A percentile compares a stretch with the other conserved stretches of the same genome.
These are phyloP conservation scores for Alaudala cheleensis DNA, from an alignment of 2,113 vertebrate genomes.

Conservation along the genomic window DNA sequence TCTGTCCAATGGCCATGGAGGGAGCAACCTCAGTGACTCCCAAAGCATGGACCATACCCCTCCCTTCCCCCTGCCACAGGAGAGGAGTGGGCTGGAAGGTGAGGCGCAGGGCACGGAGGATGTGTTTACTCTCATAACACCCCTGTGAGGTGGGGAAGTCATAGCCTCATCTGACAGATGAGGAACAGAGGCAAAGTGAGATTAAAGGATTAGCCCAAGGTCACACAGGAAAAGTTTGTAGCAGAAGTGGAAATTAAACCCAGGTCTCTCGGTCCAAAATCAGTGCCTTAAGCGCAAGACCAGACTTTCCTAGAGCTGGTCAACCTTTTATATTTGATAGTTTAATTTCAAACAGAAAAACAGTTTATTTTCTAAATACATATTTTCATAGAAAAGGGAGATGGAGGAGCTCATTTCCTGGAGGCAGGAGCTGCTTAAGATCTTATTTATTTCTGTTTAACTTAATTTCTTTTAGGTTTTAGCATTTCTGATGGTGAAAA, in stretches of 20 bases:
- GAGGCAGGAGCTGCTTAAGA: constrained; percentile 43
- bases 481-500: constrained; percentile 6
- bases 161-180: constrained; percentile 61
- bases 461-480: constrained; percentile 32
- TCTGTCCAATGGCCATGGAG: accelerated
- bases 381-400: constrained; percentile 56
- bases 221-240: constrained; percentile 62
- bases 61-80: background rate
- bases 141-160: constrained; percentile 55
- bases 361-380: constrained; percentile 60
- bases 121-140: constrained; percentile 68
- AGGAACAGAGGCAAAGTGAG: constrained; percentile 61
- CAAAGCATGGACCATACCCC: background rate
- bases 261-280: background rate
- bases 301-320: constrained; percentile 37
- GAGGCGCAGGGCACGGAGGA: background rate
- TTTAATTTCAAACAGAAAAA: constrained; percentile 56
- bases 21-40: background rate
- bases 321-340: constrained; percentile 58
- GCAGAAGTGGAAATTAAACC: constrained; percentile 65
- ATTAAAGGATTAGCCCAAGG: constrained; percentile 69
- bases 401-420: constrained; percentile 57
- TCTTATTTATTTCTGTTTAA: constrained; percentile 59
- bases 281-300: constrained; percentile 34
- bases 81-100: constrained; percentile 35